A percentile compares a stretch with the other conserved stretches of the same genome.
phyloP scores from a whole-genome alignment of 2,888 invertebrate genomes.

The Spodoptera exigua region DNA sequence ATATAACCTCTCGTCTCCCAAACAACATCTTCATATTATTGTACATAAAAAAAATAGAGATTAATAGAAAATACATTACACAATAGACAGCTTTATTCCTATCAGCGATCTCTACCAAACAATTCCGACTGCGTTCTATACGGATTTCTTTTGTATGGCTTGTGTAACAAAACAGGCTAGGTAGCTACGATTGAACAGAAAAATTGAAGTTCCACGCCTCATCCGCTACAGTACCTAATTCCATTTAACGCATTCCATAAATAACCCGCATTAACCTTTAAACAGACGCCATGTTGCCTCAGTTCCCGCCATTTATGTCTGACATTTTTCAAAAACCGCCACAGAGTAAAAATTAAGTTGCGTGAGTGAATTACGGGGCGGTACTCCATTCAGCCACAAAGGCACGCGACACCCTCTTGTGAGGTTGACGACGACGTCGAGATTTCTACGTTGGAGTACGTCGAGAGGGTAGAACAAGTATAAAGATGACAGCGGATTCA shows the following conservation, averaged over 20 bases:
- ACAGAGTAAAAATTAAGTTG: slow-evolving; percentile 53
- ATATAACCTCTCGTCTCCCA: background rate
- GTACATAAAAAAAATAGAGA: slow-evolving; percentile 11
- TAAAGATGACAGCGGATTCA: slow-evolving; percentile 33
- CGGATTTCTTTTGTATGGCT: slow-evolving; percentile 18
- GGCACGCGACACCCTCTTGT: slow-evolving; percentile 59
- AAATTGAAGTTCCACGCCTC: slow-evolving; percentile 7
- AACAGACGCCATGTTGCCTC: slow-evolving; percentile 27
- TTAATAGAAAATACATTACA: slow-evolving; percentile 19
- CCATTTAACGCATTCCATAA: slow-evolving; percentile 12
- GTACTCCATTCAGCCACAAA: slow-evolving; percentile 55
- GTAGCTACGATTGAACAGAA: slow-evolving; percentile 1
- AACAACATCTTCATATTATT: slow-evolving; percentile 11
- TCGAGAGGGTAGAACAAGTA: slow-evolving; percentile 18
- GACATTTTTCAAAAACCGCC: slow-evolving; percentile 46
- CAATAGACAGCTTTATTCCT: slow-evolving; percentile 22
- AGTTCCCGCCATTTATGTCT: slow-evolving; percentile 23
- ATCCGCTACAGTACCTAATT: slow-evolving; percentile 12
- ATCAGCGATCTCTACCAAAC: slow-evolving; percentile 20
- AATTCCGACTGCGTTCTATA: slow-evolving; percentile 12
- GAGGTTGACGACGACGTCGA: slow-evolving; percentile 57
- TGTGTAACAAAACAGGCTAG: slow-evolving; percentile 4
- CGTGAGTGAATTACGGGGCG: slow-evolving; percentile 51
- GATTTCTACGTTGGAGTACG: background rate
- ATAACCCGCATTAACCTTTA: slow-evolving; percentile 25